Conservation (phyloP, 2,888 invertebrate genomes). For the Macropis europaea region DNA sequence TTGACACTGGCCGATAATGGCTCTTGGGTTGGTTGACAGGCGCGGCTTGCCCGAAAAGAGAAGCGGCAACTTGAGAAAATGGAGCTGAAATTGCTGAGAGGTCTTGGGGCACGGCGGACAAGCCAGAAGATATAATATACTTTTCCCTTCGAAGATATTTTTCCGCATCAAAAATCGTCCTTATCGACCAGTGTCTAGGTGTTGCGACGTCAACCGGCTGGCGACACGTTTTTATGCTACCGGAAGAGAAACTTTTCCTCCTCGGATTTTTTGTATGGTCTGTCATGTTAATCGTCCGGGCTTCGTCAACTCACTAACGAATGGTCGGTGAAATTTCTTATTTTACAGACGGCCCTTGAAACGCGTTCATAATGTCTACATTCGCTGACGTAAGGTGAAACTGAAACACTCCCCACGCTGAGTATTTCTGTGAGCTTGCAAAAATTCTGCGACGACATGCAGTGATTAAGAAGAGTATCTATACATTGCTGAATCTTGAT, state of each 20-base stretch:
- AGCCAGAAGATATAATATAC: slow-evolving; percentile 50
- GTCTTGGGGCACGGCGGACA: slow-evolving; percentile 59
- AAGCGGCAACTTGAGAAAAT: slow-evolving; percentile 71
- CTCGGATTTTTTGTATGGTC: slow-evolving; percentile 11
- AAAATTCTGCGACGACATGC: background rate
- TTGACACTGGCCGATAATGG: slow-evolving; percentile 76
- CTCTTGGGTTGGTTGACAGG: slow-evolving; percentile 67
- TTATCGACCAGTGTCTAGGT: slow-evolving; percentile 48
- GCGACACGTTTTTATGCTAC: slow-evolving; percentile 49
- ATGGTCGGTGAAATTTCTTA: slow-evolving; percentile 14
- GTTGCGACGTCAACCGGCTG: slow-evolving; percentile 58
- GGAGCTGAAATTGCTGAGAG: slow-evolving; percentile 72
- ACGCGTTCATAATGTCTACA: slow-evolving; percentile 18
- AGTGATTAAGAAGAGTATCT: background rate
- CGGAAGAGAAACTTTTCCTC: slow-evolving; percentile 25
- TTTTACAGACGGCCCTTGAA: background rate
- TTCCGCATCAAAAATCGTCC: slow-evolving; percentile 68
- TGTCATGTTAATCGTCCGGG: slow-evolving; percentile 37
- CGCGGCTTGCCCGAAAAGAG: slow-evolving; percentile 62
- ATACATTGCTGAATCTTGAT: too few species aligned
- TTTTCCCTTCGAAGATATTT: slow-evolving; percentile 56
- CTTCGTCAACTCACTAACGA: slow-evolving; percentile 27
- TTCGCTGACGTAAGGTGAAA: slow-evolving; percentile 17
- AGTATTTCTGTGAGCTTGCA: background rate
- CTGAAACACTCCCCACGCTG: background rate